Conservation (phyloP, 1,140 invertebrate species). For the Stenopsyche tienmushanensis region DNA sequence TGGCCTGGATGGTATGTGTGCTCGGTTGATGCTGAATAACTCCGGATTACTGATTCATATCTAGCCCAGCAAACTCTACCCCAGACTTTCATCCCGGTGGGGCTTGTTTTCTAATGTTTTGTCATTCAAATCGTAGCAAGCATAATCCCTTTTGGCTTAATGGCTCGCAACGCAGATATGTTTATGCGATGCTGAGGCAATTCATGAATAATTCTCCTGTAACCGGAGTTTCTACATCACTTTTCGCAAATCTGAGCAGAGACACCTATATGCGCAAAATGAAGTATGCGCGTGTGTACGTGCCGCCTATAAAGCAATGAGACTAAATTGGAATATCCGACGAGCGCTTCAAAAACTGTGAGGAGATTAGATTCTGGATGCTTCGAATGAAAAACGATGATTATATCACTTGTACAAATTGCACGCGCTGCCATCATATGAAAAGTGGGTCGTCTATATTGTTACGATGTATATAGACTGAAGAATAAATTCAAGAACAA, state of each 20-base stretch:
- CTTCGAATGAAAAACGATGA: neutral
- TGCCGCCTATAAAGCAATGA: too few relatives aligned
- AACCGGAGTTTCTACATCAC: conserved; percentile 13
- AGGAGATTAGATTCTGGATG: neutral
- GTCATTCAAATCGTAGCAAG: conserved; percentile 22
- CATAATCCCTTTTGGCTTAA: conserved; percentile 27
- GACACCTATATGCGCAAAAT: neutral
- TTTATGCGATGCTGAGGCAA: conserved; percentile 5
- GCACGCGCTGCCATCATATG: too few relatives aligned
- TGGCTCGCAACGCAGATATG: conserved; percentile 22
- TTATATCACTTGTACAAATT: neutral
- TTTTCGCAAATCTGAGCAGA: conserved; percentile 16
- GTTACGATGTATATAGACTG: too few relatives aligned
- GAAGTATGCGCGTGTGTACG: neutral
- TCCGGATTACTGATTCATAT: too few relatives aligned
- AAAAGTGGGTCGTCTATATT: too few relatives aligned
- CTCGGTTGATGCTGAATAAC: too few relatives aligned
- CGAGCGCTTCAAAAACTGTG: neutral
- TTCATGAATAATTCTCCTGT: conserved; percentile 25
- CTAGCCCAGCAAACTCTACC: too few relatives aligned
- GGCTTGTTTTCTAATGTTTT: conserved; percentile 26
- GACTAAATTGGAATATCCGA: neutral
- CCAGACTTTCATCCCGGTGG: neutral
- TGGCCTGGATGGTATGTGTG: too few relatives aligned
- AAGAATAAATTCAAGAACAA: too few relatives aligned